A percentile compares a stretch with the other conserved stretches of the same genome.
Conservation (phyloP, 1,140 invertebrate genomes). For the Contarinia nasturtii region DNA sequence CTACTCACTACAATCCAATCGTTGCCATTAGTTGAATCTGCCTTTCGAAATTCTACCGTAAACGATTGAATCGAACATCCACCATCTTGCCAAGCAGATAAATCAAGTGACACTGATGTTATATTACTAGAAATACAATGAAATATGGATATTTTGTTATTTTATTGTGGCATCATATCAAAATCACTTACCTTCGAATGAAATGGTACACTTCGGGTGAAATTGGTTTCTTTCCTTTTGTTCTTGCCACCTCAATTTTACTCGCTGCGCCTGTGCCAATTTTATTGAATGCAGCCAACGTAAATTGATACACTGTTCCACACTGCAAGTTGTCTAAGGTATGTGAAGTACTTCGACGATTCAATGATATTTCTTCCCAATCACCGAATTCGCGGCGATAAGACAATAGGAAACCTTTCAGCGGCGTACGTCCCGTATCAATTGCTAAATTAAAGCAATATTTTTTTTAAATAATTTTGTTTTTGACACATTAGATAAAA, state of each 20-base stretch:
- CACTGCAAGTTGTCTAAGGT: constrained; percentile 42
- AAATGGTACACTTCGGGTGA: constrained; percentile 26
- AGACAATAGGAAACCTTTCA: constrained; percentile 40
- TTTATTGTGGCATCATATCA: background rate
- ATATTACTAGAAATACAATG: constrained; percentile 33
- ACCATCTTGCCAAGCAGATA: constrained; percentile 41
- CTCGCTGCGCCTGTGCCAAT: constrained; percentile 48
- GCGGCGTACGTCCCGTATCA: constrained; percentile 39
- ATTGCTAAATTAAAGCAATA: too few species aligned
- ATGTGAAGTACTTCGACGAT: constrained; percentile 36
- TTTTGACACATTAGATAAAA: too few species aligned
- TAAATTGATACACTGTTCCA: constrained; percentile 51
- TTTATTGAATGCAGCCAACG: constrained; percentile 45
- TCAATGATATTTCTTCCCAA: constrained; percentile 38
- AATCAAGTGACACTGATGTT: constrained; percentile 37
- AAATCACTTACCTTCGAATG: constrained; percentile 7
- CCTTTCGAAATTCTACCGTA: constrained; percentile 38
- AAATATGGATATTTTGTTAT: too few species aligned
- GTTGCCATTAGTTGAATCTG: too few species aligned
- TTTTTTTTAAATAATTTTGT: too few species aligned
- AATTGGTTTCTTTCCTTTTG: constrained; percentile 37
- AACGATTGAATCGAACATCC: constrained; percentile 43
- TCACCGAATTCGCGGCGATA: constrained; percentile 29
- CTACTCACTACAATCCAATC: constrained; percentile 32
- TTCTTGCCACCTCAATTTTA: constrained; percentile 31